Evolutionary conservation across 1,140 invertebrate species (phyloP).

Genomic region (Aporrectodea caliginosa): DNA sequence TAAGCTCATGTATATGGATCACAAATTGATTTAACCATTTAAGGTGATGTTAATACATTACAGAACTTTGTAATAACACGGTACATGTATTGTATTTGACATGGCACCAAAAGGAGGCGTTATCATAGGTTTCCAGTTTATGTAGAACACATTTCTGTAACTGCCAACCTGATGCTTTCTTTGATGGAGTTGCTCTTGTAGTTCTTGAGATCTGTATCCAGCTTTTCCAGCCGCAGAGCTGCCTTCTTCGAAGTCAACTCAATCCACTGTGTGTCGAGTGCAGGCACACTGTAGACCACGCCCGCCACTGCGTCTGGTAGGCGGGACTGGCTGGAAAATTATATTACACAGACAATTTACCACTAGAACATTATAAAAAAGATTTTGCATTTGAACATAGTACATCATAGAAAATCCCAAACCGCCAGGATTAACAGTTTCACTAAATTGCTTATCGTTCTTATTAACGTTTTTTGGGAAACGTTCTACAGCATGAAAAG

Average conservation of each 20-base stretch:
- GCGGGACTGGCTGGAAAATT: conserved; percentile 48
- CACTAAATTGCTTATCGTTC: not conserved
- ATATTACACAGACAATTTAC: too few species aligned
- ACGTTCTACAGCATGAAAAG: not conserved
- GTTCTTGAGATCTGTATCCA: conserved; percentile 97
- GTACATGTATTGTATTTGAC: too few species aligned
- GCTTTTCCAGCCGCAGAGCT: conserved; percentile 89
- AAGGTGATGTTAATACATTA: too few species aligned
- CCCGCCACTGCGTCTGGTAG: conserved; percentile 68
- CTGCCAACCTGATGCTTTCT: conserved; percentile 60
- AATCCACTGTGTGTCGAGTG: conserved; percentile 83
- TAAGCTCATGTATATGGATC: too few species aligned
- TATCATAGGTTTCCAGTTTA: too few species aligned
- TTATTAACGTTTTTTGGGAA: not conserved
- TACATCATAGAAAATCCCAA: not conserved
- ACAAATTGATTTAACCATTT: too few species aligned
- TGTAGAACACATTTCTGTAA: too few species aligned
- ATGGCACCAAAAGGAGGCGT: too few species aligned
- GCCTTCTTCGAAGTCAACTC: conserved; percentile 90
- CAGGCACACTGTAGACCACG: conserved; percentile 42
- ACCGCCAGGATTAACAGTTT: not conserved
- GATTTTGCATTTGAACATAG: not conserved
- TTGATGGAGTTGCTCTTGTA: conserved; percentile 98
- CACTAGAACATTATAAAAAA: too few species aligned
- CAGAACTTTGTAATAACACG: too few species aligned